Base-by-base conservation (phyloP, 2,113 vertebrate species). In the Cariama cristata region DNA sequence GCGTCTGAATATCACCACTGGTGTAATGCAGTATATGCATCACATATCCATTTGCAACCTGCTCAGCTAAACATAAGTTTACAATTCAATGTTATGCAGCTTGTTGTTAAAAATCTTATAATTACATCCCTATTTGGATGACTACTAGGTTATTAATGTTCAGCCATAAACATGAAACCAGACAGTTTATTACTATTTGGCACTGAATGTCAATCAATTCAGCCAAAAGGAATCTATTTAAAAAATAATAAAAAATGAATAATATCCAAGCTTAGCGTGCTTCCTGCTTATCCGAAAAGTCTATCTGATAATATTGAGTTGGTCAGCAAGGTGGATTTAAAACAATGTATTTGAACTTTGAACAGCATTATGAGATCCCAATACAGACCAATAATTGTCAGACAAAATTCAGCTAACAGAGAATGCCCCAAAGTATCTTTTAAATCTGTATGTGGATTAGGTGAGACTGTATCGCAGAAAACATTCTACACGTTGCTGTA, bases 161-260 rank as follows among this genome's bases (percentile, higher is more conserved):
- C 76, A 85, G 95, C 69, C 96, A 94, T 77, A 96, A 97, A 97
- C 55, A 80, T 7, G 24, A 91, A 97, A 88, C 67, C 73, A 95
- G 96, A 94, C 72, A 93, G 95, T 95, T 97, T 94, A 97, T 97
- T 96, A 97, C 69, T 63, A 35, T 89, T 95, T 95, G 75, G 80
- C 73, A 96, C 72, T 58, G 68, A 83, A 85, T 22, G 60, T 90
- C 95, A 96, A 91, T 96, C 82, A 76, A 74, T 95, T 96, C 79
- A 81, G 35, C 55, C 76, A 85, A 63, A 93, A 96, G 94, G 23
- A 89, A 96, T 33, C 92, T 84, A 74, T 89, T 91, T 55, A 63
- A 92, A 60, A 47, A 68, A 90, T 52, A 95, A 97, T 91, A 49
- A 90, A 74, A 94, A 87, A 32, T 56, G 3, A 89, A 15, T 81